These are phyloP conservation scores for Odontomyia ornata DNA, from an alignment of 2,888 invertebrate species.

Conservation along the genomic window DNA sequence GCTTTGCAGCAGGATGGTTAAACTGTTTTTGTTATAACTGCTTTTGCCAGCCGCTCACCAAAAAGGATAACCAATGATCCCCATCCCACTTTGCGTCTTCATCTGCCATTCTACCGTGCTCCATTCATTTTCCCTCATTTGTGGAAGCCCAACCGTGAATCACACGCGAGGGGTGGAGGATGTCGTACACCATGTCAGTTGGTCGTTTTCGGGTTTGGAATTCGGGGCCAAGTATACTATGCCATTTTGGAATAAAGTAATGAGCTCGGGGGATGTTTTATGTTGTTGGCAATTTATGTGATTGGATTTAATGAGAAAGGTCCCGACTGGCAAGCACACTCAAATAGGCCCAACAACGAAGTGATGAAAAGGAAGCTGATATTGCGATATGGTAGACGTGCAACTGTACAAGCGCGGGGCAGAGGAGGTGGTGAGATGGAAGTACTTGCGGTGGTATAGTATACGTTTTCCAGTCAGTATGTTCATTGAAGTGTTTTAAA, in stretches of 20 bases:
- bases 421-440: not conserved
- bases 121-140: not conserved
- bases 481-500: constrained; percentile 28
- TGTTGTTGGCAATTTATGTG: constrained; percentile 45
- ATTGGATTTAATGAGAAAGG: constrained; percentile 43
- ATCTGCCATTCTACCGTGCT: not conserved
- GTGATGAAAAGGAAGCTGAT: not conserved
- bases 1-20: not conserved
- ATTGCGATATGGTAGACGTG: not conserved
- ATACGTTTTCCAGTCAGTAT: not conserved
- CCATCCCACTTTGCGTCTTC: not conserved
- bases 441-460: not conserved
- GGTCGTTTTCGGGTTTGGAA: constrained; percentile 14
- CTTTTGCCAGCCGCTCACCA: constrained; percentile 18
- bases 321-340: not conserved
- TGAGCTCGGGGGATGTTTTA: constrained; percentile 45
- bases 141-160: not conserved
- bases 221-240: constrained; percentile 3
- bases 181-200: not conserved
- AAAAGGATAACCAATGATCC: constrained; percentile 8
- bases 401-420: not conserved
- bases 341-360: not conserved
- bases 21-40: constrained; percentile 15
- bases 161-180: not conserved
- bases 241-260: constrained; percentile 43